These are phyloP conservation scores for Rhabdomys pumilio DNA, from an alignment of 2,797 vertebrate species.

Conservation along the genomic window DNA sequence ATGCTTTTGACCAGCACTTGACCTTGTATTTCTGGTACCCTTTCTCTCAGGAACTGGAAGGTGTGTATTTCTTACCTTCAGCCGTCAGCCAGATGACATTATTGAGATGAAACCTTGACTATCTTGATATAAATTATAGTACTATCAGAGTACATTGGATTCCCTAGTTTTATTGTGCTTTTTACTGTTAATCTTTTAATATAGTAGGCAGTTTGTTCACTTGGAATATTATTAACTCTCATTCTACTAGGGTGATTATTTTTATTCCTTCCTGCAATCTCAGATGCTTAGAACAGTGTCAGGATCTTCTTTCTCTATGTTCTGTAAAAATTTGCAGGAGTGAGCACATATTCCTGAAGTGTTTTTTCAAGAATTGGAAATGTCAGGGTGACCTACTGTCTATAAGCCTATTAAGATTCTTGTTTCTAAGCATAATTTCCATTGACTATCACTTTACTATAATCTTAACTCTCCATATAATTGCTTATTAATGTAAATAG, in stretches of 20 bases:
- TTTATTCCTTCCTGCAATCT: slow-evolving; percentile 20
- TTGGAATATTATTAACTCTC: slow-evolving; percentile 10
- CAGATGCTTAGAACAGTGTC: background rate
- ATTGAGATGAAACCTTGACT: background rate
- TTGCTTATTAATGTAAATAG: slow-evolving; percentile 42
- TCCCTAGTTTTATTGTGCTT: slow-evolving; percentile 36
- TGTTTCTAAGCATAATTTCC: slow-evolving; percentile 23
- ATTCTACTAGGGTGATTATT: slow-evolving; percentile 41
- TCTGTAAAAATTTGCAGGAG: slow-evolving; percentile 34
- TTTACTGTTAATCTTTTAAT: slow-evolving; percentile 34
- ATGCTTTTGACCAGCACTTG: background rate
- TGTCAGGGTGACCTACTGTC: background rate
- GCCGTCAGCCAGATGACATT: background rate
- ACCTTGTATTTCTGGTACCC: background rate
- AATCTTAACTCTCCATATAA: slow-evolving; percentile 38
- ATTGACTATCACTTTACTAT: slow-evolving; percentile 61
- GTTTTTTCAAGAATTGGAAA: slow-evolving; percentile 52
- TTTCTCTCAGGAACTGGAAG: background rate
- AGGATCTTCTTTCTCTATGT: background rate
- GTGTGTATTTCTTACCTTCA: background rate
- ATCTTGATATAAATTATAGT: background rate
- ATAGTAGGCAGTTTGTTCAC: background rate
- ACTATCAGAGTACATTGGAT: background rate
- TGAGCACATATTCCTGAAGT: background rate
- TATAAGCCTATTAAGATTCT: background rate